A percentile compares a stretch with the other conserved stretches of the same genome.
phyloP scores from a whole-genome alignment of 2,888 invertebrate genomes.

The Acrobasis suavella region DNA sequence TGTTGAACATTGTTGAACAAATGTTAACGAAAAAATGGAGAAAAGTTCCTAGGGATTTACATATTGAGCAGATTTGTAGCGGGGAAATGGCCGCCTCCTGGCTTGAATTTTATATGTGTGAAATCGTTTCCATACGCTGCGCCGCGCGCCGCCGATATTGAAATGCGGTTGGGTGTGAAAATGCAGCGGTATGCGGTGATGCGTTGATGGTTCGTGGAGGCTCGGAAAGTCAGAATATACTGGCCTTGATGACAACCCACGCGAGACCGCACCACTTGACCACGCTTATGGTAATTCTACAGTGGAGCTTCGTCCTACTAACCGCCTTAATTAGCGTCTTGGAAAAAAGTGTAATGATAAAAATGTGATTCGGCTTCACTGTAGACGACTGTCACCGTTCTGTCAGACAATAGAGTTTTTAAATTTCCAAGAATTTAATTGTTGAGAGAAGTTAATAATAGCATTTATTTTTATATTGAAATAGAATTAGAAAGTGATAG shows the following conservation, averaged over 20 bases:
- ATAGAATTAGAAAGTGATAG: too few species aligned
- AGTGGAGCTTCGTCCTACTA: slow-evolving; percentile 30
- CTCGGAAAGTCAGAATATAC: slow-evolving; percentile 30
- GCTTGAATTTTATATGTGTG: slow-evolving; percentile 46
- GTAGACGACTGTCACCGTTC: neutral
- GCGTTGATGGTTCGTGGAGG: slow-evolving; percentile 50
- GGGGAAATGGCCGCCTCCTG: slow-evolving; percentile 34
- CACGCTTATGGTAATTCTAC: slow-evolving; percentile 32
- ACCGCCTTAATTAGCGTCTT: slow-evolving; percentile 29
- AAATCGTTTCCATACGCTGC: slow-evolving; percentile 36
- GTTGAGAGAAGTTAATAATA: neutral
- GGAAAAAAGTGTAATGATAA: neutral
- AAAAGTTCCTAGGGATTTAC: slow-evolving; percentile 40
- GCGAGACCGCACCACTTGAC: slow-evolving; percentile 53
- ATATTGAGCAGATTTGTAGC: slow-evolving; percentile 41
- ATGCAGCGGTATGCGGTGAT: slow-evolving; percentile 52
- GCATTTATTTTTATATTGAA: neutral
- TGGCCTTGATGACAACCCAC: slow-evolving; percentile 67
- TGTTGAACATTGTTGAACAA: neutral
- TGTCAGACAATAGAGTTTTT: neutral
- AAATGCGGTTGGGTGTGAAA: slow-evolving; percentile 44
- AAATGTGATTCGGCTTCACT: neutral
- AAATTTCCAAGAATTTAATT: neutral
- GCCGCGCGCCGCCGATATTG: slow-evolving; percentile 26
- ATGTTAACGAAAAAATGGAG: slow-evolving; percentile 18